Base-by-base conservation (phyloP, 2,113 vertebrate species). In the Alexandromys fortis region DNA sequence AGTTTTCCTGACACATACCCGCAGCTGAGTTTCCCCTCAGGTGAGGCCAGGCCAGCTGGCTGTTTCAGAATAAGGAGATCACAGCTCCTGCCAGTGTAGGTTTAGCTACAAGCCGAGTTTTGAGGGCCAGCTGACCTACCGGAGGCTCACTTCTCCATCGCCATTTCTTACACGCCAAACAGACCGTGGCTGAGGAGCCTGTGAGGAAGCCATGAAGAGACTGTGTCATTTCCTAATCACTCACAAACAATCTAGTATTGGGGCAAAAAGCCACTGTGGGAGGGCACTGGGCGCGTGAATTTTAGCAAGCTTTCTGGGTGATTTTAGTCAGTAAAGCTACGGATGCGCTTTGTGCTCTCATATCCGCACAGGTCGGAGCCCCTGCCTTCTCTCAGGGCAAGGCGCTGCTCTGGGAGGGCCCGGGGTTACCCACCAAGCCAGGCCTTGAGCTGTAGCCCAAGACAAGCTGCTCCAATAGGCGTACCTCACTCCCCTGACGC, bases 11-110 rank as follows among this genome's bases (percentile, higher is more conserved):
- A 93, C 77, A 90, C 8, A 45, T 3, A n/a, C 63, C 55, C 24
- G 2, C 75, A 67, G 77, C 95, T 67, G 85, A 81, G 61, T 86
- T 91, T 97, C 96, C 87, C 72, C 28, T 2, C 21, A n/a, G 73
- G 77, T 76, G 47, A 21, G 77, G 67, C 93, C 88, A 17, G 81
- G 85, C 79, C 7, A 5, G 65, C 47, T 1, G 3, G 3, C 26
- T 47, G 14, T 78, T 95, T 79, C 87, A 76, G 78, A 92, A 47
- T 14, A n/a, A 67, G 85, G 30, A 67, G 89, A 88, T n/a, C 26
- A 47, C 42, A 3, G 26, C 35, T 87, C 68, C 67, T 33, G 82
- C 26, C 7, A 2, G 28, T 8, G 3, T 14, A n/a, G 73, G 73
- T 28, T 86, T 19, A 24, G n/a, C 58, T 3, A 5, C 16, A 33